Conservation (phyloP, 2,113 vertebrate genomes). For the Aspiorhynchus laticeps region DNA sequence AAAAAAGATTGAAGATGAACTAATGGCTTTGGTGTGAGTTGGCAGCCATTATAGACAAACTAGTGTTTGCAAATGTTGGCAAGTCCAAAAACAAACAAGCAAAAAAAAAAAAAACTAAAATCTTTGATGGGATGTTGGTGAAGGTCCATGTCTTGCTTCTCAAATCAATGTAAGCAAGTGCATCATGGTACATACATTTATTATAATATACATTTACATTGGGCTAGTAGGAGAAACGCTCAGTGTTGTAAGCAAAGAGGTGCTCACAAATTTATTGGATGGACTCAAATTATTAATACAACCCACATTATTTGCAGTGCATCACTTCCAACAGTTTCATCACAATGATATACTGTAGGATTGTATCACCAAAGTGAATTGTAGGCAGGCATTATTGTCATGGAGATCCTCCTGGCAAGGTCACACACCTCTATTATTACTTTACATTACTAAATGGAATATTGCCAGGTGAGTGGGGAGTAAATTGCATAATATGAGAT, state of each 20-base stretch:
- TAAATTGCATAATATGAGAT: neutral
- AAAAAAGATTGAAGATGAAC: too few relatives aligned
- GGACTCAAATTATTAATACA: neutral
- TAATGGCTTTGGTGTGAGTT: neutral
- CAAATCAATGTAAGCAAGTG: neutral
- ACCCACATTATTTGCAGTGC: neutral
- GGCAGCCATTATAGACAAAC: neutral
- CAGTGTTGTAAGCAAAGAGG: neutral
- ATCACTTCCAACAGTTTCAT: neutral
- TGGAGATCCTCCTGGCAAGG: neutral
- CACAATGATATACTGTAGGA: neutral
- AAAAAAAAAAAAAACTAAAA: too few relatives aligned
- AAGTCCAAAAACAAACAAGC: too few relatives aligned
- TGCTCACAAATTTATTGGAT: neutral
- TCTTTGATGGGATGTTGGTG: neutral
- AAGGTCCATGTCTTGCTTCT: neutral
- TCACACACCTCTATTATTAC: neutral
- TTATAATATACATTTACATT: neutral
- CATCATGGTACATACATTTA: neutral
- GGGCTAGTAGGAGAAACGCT: neutral
- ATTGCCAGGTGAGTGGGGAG: neutral
- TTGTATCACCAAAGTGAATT: neutral
- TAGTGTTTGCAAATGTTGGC: neutral
- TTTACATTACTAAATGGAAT: constrained; percentile 11
- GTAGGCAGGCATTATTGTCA: neutral